Evolutionary conservation across 2,113 vertebrate genomes (phyloP).

Genomic region (Otis tarda): DNA sequence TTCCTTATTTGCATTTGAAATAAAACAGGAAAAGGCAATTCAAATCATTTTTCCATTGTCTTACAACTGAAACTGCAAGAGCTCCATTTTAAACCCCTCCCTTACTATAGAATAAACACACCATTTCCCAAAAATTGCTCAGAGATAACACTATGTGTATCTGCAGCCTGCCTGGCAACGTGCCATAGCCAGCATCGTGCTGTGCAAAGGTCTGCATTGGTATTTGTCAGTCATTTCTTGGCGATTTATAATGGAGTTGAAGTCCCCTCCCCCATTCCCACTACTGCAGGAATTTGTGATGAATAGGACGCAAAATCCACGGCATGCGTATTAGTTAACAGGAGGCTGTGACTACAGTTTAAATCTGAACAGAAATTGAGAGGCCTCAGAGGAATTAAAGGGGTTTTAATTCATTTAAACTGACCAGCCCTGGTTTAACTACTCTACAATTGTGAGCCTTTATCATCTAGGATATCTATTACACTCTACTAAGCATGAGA

Average conservation of each 20-base stretch:
- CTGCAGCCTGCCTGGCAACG: conserved; percentile 15
- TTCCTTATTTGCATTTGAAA: background rate
- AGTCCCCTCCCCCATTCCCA: conserved; percentile 11
- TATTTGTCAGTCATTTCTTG: conserved; percentile 58
- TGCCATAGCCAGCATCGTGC: background rate
- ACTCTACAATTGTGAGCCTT: background rate
- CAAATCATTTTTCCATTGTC: background rate
- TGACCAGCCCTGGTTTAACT: conserved; percentile 28
- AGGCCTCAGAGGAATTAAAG: conserved; percentile 39
- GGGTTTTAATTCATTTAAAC: conserved; percentile 56
- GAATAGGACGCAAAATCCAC: conserved; percentile 58
- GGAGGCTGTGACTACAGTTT: conserved; percentile 50
- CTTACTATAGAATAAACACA: background rate
- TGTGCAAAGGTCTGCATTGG: conserved; percentile 33
- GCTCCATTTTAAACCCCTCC: background rate
- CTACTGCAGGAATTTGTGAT: conserved; percentile 59
- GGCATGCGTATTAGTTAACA: conserved; percentile 45
- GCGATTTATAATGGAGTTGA: conserved; percentile 26
- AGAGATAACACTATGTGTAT: conserved; percentile 1
- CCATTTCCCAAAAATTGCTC: background rate
- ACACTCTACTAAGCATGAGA: background rate
- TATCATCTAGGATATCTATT: conserved; percentile 34
- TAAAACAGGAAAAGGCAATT: background rate
- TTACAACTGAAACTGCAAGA: background rate
- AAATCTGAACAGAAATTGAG: conserved; percentile 49